Conservation (phyloP, 2,888 invertebrate species). For the Uropetala carovei region DNA sequence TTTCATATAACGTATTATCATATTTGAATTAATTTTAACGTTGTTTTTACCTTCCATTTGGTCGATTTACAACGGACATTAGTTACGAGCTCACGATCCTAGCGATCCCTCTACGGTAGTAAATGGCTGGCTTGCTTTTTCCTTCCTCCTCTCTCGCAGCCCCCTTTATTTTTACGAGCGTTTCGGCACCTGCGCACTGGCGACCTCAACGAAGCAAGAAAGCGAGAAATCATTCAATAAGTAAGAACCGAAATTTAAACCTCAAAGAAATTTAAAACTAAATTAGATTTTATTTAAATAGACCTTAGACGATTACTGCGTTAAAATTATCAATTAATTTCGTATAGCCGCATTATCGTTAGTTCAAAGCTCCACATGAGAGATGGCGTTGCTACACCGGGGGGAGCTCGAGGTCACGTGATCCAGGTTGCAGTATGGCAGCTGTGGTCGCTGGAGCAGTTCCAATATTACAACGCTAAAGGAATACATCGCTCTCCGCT, state of each 20-base stretch:
- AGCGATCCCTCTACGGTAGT: conserved; percentile 7
- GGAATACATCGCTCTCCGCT: conserved; percentile 41
- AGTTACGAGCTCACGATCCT: background rate
- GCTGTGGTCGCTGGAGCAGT: conserved; percentile 53
- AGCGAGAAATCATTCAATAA: background rate
- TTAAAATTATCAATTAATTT: conserved; percentile 36
- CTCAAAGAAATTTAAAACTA: too few relatives aligned
- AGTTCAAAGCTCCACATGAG: conserved; percentile 37
- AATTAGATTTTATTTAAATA: background rate
- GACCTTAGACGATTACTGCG: background rate
- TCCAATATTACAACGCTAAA: conserved; percentile 55
- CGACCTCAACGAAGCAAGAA: background rate
- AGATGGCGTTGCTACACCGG: conserved; percentile 55
- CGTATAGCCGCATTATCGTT: conserved; percentile 43
- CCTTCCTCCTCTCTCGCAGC: background rate
- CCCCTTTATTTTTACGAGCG: background rate
- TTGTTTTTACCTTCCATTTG: background rate
- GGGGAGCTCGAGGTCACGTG: conserved; percentile 58
- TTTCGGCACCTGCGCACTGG: conserved; percentile 41
- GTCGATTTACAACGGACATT: background rate
- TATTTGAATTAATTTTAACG: too few relatives aligned
- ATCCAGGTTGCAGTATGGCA: conserved; percentile 65
- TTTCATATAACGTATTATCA: too few relatives aligned
- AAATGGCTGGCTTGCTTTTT: conserved; percentile 35
- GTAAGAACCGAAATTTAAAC: background rate